Evolutionary conservation across 2,888 invertebrate species (phyloP), one percentile per base, ranked within the genome.

Genomic region (Gortyna flavago): DNA sequence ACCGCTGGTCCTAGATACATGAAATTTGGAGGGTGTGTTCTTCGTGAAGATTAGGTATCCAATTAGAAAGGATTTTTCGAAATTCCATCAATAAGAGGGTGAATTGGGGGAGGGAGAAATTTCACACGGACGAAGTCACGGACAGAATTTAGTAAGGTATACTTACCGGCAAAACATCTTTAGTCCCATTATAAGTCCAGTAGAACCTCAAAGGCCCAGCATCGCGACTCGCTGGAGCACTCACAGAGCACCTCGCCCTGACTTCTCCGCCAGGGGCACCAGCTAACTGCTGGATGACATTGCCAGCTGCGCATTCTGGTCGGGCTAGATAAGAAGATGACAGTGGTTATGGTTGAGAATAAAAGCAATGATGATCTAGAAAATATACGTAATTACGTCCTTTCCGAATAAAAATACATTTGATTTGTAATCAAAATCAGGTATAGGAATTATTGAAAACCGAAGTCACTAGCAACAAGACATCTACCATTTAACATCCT

Each of bases 111-210:
- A n/a, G n/a, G n/a, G n/a, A n/a, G n/a, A n/a, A n/a, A n/a, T n/a
- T n/a, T n/a, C n/a, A n/a, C n/a, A n/a, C n/a, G n/a, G n/a, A n/a
- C n/a, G n/a, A n/a, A n/a, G n/a, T n/a, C n/a, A n/a, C n/a, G n/a
- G n/a, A n/a, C n/a, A n/a, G n/a, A n/a, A n/a, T n/a, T n/a, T n/a
- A 18, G 11, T 5, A 38, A 38, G 21, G 7, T 57, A 21, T 57
- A 81, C 96, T 94, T 92, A 98, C 97, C 79, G 98, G 98, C 79
- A 98, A 96, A 72, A 98, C 98, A 92, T 98, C 98, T 85, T 97
- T 97, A 54, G 98, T 98, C 48, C 98, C 98, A 93, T 98, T 98
- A 93, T 98, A 98, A 21, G 98, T 98, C 98, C 98, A 98, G 87
- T 98, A 98, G 93, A 98, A 98, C 88, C 98, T 97, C 59, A 98